Evolutionary conservation across 30 jellyfish, hydroid and myxozoan species (phyloP), one percentile per base, ranked within the genome.

Genomic region (Cassiopea andromeda): DNA sequence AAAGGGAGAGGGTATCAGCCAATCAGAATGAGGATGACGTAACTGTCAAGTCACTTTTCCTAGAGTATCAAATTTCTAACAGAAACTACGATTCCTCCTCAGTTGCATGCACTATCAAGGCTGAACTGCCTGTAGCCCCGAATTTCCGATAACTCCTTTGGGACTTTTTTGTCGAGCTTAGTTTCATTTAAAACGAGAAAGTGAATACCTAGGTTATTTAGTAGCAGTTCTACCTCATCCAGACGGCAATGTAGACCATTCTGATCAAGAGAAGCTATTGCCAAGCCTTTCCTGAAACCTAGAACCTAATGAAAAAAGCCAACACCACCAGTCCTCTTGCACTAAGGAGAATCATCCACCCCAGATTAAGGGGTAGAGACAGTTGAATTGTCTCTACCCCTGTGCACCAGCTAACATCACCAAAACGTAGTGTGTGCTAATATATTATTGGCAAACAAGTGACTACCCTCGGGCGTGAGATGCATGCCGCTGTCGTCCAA

Each of bases 401-500:
- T 2, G 73, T 6, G 2, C 27, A 61, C 73, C 27, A 61, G 19
- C 73, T 61, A 61, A 13, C 14, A 17, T 61, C 73, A 61, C 73
- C 73, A 6, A 61, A 3, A 19, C 49, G 7, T n/a, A 1, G 54
- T 38, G 19, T 17, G 79, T 12, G 54, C 54, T 70, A 43, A n/a
- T 1, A 70, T 7, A 3, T 15, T 70, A 7, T 54, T 70, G 58
- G 87, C 76, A 50, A 78, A 78, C 77, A 78, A 38, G 74, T 77
- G 48, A 58, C 57, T 49, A 1, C 87, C 77, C 77, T 78, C 87
- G 2, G 87, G 77, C 54, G 87, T 78, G 87, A 78, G 87, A 44
- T 54, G 87, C 87, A 78, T 58, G 57, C 59, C 87, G 44, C 77
- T 59, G 1, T 49, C 38, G 38, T 78, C 77, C 77, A 78, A 78